phyloP scores from a whole-genome alignment of 2,888 invertebrate species.

The Monopis laevigella region DNA sequence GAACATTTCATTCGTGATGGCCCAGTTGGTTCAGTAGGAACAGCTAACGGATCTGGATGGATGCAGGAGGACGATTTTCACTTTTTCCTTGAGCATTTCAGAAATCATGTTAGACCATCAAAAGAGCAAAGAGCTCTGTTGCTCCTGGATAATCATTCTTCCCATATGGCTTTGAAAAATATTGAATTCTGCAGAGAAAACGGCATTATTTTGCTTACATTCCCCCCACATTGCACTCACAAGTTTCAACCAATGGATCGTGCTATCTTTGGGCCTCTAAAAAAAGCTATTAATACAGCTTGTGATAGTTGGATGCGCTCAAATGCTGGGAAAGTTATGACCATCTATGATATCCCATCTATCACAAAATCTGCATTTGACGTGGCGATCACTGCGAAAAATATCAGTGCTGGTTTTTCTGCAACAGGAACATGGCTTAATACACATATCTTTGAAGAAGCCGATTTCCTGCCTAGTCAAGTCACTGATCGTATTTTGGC shows the following conservation, averaged over 20 bases:
- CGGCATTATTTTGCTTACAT: conserved; percentile 27
- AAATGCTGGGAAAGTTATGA: too few relatives aligned
- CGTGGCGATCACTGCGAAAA: too few relatives aligned
- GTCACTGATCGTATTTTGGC: too few relatives aligned
- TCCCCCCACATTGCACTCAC: conserved; percentile 32
- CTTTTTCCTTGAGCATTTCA: conserved; percentile 15
- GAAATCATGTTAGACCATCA: conserved; percentile 14
- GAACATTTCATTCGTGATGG: conserved; percentile 23
- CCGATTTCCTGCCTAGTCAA: too few relatives aligned
- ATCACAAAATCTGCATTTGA: too few relatives aligned
- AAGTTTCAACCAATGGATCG: conserved; percentile 31
- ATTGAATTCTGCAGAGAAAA: conserved; percentile 27
- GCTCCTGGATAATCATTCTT: conserved; percentile 17
- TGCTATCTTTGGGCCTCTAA: conserved; percentile 28
- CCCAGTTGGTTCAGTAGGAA: conserved; percentile 24
- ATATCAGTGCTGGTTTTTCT: too few relatives aligned
- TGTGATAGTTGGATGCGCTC: too few relatives aligned
- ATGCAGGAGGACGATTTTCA: conserved; percentile 19
- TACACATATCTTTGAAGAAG: too few relatives aligned
- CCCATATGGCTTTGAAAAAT: conserved; percentile 18
- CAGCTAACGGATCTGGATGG: conserved; percentile 20
- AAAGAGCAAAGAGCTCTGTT: conserved; percentile 11
- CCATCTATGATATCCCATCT: too few relatives aligned
- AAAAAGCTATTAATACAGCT: conserved; percentile 25
- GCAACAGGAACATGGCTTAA: too few relatives aligned